Percentiles rank a stretch among this genome's conserved stretches.
phyloP scores from a whole-genome alignment of 2,888 invertebrate species.

The Drepana falcataria region DNA sequence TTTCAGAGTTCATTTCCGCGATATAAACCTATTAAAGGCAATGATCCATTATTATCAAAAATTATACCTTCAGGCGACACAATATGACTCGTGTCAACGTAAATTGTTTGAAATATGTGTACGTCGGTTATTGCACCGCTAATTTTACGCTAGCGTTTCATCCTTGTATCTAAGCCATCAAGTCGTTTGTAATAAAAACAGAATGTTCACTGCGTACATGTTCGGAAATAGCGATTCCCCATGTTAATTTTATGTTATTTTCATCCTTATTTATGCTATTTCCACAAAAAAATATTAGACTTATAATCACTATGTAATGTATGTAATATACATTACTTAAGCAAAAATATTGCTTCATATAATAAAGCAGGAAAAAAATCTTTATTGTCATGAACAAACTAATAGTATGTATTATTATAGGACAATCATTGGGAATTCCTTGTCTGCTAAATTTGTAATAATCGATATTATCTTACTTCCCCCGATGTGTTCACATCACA shows the following conservation, averaged over 20 bases:
- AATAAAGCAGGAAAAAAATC: too few relatives aligned
- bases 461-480: too few relatives aligned
- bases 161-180: slow-evolving; percentile 39
- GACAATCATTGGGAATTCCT: too few relatives aligned
- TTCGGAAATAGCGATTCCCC: slow-evolving; percentile 17
- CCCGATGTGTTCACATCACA: too few relatives aligned
- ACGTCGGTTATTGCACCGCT: slow-evolving; percentile 50
- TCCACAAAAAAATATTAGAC: too few relatives aligned
- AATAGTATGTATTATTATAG: too few relatives aligned
- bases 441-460: too few relatives aligned
- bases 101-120: slow-evolving; percentile 51
- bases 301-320: too few relatives aligned
- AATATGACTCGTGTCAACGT: slow-evolving; percentile 33
- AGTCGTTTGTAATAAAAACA: slow-evolving; percentile 33
- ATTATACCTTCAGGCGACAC: slow-evolving; percentile 26
- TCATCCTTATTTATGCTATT: too few relatives aligned
- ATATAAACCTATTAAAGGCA: slow-evolving; percentile 38
- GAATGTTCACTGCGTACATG: slow-evolving; percentile 28
- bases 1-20: slow-evolving; percentile 35
- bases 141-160: slow-evolving; percentile 48
- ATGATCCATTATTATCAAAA: slow-evolving; percentile 37
- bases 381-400: too few relatives aligned
- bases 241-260: background rate
- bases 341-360: too few relatives aligned
- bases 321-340: too few relatives aligned